phyloP scores from a whole-genome alignment of 2,113 vertebrate species.

The Cephalopterus ornatus region DNA sequence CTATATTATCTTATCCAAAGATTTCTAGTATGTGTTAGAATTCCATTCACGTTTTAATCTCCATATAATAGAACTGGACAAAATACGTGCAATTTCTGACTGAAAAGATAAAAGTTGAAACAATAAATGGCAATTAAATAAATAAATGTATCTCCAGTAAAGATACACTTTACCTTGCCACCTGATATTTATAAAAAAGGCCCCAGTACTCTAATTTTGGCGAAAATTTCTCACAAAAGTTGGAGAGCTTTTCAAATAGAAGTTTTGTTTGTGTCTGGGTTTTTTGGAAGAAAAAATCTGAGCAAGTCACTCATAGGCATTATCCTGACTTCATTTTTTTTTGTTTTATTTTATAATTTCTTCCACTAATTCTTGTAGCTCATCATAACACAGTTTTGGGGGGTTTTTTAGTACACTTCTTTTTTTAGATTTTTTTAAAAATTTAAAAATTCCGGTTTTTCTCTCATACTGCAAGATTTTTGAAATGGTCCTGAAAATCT shows the following conservation, averaged over 20 bases:
- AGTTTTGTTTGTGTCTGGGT: not conserved
- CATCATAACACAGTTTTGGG: not conserved
- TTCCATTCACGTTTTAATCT: not conserved
- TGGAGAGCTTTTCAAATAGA: not conserved
- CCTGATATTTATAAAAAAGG: not conserved
- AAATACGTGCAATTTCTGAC: not conserved
- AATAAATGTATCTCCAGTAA: not conserved
- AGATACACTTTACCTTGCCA: not conserved
- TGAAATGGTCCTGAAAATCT: not conserved
- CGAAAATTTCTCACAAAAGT: not conserved
- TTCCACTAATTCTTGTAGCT: not conserved
- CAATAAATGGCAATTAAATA: not conserved
- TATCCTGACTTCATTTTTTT: not conserved
- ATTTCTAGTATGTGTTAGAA: not conserved
- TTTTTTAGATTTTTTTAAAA: not conserved
- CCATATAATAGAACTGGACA: not conserved
- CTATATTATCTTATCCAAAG: not conserved
- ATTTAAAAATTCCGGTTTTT: not conserved
- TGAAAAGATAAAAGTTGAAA: not conserved
- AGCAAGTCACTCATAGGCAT: not conserved
- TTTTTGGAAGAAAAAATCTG: not conserved
- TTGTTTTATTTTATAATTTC: not conserved
- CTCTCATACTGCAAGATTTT: not conserved
- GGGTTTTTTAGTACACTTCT: not conserved
- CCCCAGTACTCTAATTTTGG: not conserved